A percentile compares a stretch with the other conserved stretches of the same genome.
These are phyloP conservation scores for Atlantisia rogersi DNA, from an alignment of 2,113 vertebrate genomes.

Conservation along the genomic window DNA sequence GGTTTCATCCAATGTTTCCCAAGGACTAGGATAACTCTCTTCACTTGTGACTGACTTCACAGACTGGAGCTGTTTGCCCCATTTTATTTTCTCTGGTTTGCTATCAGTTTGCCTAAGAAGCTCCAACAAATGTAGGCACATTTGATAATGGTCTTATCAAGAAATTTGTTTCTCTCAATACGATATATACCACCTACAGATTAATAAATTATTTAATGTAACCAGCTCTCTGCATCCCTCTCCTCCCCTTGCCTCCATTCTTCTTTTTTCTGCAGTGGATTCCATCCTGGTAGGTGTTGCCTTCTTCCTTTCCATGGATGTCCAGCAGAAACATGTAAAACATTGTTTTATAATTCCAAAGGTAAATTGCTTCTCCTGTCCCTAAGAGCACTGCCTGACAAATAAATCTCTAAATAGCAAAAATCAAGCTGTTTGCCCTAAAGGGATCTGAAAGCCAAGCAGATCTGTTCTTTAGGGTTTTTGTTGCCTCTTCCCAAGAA, in stretches of 20 bases:
- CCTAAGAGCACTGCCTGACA: background rate
- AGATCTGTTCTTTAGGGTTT: background rate
- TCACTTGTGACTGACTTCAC: background rate
- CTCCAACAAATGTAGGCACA: background rate
- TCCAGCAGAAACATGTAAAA: background rate
- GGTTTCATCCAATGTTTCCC: background rate
- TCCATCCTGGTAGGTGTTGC: background rate
- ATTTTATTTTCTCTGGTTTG: background rate
- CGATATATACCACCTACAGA: background rate
- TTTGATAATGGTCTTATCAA: background rate
- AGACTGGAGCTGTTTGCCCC: background rate
- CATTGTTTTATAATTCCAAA: background rate
- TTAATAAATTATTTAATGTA: background rate
- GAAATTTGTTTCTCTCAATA: background rate
- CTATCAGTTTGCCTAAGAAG: background rate
- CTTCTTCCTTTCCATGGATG: background rate
- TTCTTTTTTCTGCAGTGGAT: background rate
- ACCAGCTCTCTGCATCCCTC: background rate
- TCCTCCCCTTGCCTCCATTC: background rate
- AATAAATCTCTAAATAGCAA: background rate
- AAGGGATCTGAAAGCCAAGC: background rate
- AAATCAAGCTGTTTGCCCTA: background rate
- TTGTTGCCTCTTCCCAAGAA: background rate
- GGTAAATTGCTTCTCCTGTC: background rate
- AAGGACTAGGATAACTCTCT: accelerated